Evolutionary conservation across 2,797 vertebrate genomes (phyloP), one percentile per base, ranked within the genome.

Genomic region (Labeo calbasu): DNA sequence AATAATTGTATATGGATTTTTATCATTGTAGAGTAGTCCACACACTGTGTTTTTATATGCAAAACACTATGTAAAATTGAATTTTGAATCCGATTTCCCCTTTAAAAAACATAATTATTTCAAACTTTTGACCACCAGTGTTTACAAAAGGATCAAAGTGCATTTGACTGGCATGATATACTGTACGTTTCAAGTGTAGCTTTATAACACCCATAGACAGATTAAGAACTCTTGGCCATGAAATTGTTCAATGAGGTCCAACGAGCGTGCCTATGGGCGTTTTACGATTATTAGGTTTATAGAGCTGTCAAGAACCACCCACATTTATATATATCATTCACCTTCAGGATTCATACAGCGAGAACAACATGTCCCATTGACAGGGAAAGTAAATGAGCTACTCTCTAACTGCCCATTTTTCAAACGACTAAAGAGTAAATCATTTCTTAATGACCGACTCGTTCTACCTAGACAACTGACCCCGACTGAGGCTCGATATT

Each of bases 271-370:
- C 32, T 75, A 75, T 9, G 61, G 61, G 48, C 50, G 21, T 76
- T 76, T 83, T 66, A 68, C 6, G 72, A 66, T 76, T 43, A 82
- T 82, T 72, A 81, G 12, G 19, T 81, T 81, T 72, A 61, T 81
- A 21, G 40, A 81, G 61, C 72, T 77, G 81, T 76, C 81, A 77
- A 66, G 61, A 83, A 66, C 21, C 61, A 76, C n/a, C 61, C 51
- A 65, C 63, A 40, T 51, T 28, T 68, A 48, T 71, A 81, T 15
- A 61, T 43, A 50, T 79, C 77, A 72, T 68, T 83, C 72, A 68
- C 43, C 48, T 68, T 66, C 61, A 75, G 28, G 28, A 76, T 66
- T 77, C 10, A 57, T 77, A 77, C 9, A 66, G 71, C 14, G 48
- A 25, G 71, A 76, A 83, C 59, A 65, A 53, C 32, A 40, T 68